Evolutionary conservation across 1,140 invertebrate genomes (phyloP).

Genomic region (Drosophila ogumai): DNA sequence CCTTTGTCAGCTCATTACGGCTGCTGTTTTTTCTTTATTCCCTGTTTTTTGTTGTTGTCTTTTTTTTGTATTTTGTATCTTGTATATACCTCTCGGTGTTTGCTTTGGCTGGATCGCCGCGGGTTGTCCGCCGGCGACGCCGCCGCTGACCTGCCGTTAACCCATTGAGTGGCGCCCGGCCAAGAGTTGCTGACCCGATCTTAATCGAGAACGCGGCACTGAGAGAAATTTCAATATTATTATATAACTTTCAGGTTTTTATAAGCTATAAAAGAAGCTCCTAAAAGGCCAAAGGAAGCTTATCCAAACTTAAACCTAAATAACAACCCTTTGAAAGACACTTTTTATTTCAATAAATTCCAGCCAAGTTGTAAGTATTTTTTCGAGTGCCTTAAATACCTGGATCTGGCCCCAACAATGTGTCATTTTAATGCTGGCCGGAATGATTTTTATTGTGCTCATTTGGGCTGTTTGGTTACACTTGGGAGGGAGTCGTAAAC

Average conservation of each 20-base stretch:
- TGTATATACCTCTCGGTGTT: conserved; percentile 10
- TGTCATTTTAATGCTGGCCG: conserved; percentile 75
- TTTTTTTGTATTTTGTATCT: neutral
- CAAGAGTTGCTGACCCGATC: conserved; percentile 40
- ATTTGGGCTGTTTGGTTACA: conserved; percentile 53
- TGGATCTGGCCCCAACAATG: conserved; percentile 44
- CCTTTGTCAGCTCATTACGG: conserved; percentile 51
- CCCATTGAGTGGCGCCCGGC: conserved; percentile 48
- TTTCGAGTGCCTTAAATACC: conserved; percentile 7
- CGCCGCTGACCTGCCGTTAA: conserved; percentile 37
- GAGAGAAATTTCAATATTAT: neutral
- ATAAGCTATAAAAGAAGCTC: neutral
- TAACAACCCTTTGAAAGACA: no score
- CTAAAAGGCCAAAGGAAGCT: neutral
- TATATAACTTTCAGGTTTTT: neutral
- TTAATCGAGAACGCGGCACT: conserved; percentile 15
- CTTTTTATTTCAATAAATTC: neutral
- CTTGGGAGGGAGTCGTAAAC: conserved; percentile 59
- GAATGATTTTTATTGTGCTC: conserved; percentile 68
- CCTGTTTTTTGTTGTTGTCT: neutral
- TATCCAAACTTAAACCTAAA: no score
- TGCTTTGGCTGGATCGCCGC: conserved; percentile 21
- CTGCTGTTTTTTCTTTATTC: conserved; percentile 34
- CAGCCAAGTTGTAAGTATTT: neutral
- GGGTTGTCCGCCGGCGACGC: conserved; percentile 37